Evolutionary conservation across 2,797 vertebrate species (phyloP), one percentile per base, ranked within the genome.

Genomic region (Sparidentex hasta): DNA sequence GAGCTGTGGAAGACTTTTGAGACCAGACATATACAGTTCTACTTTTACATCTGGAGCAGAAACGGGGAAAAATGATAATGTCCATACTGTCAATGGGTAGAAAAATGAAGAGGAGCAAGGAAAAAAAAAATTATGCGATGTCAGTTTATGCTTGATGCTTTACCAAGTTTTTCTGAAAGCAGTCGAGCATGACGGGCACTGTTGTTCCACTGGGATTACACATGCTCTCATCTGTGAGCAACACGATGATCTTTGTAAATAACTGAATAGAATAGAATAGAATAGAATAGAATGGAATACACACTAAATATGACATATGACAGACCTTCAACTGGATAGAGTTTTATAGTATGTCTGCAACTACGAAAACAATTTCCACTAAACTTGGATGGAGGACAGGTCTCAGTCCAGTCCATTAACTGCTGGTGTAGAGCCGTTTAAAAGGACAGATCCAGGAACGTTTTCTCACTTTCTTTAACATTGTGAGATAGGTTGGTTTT

Each of bases 261-360:
- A 67, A 38, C 38, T 38, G 38, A 38, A 38, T 38, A 62, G 6
- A 62, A 12, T 3, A 11, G 58, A 64, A 51, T n/a, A 80, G 6
- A 62, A 12, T 3, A 11, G 58, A 64, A 51, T n/a, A 80, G 6
- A 62, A 12, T 3, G 7, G 58, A 64, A 50, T 23, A 80, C 33
- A 50, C 16, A 52, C 7, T 57, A 14, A 43, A 13, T 64, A 51
- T 46, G 18, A 29, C 25, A n/a, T 11, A n/a, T 29, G 16, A n/a
- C 54, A 23, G 25, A 47, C 9, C 2, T 20, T 20, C n/a, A 38
- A 5, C 8, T 38, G 11, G 25, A 58, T 20, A 14, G 5, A 9
- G 54, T 29, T 33, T 20, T 1, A 59, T 2, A n/a, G 56, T 4
- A 41, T 16, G 12, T 41, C 57, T n/a, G n/a, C 11, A n/a, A 38